Evolutionary conservation across 2,888 invertebrate species (phyloP).

Genomic region (Balanococcus diminutus): DNA sequence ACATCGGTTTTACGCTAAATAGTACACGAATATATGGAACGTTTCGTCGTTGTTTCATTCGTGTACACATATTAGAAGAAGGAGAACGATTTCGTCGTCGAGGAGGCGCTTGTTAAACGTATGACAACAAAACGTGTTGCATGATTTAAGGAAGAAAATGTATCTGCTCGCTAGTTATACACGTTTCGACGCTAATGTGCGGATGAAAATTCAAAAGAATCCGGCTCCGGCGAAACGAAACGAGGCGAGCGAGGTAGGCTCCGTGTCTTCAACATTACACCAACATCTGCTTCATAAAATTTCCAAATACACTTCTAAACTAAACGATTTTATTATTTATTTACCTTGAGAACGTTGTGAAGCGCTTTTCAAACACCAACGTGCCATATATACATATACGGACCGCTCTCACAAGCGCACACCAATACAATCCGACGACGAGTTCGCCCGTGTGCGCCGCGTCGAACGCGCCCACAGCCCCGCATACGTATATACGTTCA

Average conservation of each 20-base stretch:
- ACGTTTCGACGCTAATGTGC: slow-evolving; percentile 42
- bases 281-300: slow-evolving; percentile 35
- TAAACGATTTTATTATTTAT: slow-evolving; percentile 42
- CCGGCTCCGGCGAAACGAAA: background rate
- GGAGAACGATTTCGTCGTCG: slow-evolving; percentile 8
- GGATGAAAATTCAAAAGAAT: slow-evolving; percentile 42
- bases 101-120: slow-evolving; percentile 19
- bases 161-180: background rate
- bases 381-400: background rate
- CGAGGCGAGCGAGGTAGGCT: background rate
- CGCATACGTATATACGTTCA: background rate
- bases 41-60: background rate
- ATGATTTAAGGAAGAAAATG: slow-evolving; percentile 42
- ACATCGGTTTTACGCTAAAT: slow-evolving; percentile 30
- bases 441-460: background rate
- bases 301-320: slow-evolving; percentile 40
- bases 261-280: slow-evolving; percentile 26
- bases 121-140: slow-evolving; percentile 38
- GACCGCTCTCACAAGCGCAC: background rate
- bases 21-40: slow-evolving; percentile 29
- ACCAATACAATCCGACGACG: background rate
- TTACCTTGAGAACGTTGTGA: slow-evolving; percentile 22
- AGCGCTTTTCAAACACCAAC: slow-evolving; percentile 4
- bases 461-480: background rate
- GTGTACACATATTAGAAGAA: background rate